phyloP scores from a whole-genome alignment of 2,113 vertebrate genomes.

The Myanophis thanlyinensis region DNA sequence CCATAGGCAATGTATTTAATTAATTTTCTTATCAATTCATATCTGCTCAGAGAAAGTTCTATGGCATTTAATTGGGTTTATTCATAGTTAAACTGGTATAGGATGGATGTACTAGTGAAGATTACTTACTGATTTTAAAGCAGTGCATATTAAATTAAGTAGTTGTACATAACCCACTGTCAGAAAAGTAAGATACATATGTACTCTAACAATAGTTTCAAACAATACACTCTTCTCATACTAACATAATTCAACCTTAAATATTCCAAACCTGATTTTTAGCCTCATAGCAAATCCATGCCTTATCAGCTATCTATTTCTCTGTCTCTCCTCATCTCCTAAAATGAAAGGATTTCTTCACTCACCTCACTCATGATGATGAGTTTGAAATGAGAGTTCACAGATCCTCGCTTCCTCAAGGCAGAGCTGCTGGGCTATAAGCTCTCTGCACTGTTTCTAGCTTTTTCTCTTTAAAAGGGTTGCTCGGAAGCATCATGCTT shows the following conservation, averaged over 20 bases:
- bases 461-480: conserved; percentile 69
- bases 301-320: background rate
- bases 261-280: background rate
- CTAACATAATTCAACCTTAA: background rate
- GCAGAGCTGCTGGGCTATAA: conserved; percentile 24
- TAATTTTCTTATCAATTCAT: background rate
- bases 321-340: background rate
- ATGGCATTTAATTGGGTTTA: background rate
- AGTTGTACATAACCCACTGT: accelerated
- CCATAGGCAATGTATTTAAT: accelerated
- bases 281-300: background rate
- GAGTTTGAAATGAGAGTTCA: conserved; percentile 27
- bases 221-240: background rate
- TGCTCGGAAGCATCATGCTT: conserved; percentile 60
- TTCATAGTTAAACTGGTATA: background rate
- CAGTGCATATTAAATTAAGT: background rate
- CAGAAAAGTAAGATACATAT: background rate
- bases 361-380: conserved; percentile 77
- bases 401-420: conserved; percentile 34
- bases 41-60: background rate
- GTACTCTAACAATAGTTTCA: background rate
- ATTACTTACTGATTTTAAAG: background rate
- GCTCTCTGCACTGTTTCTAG: conserved; percentile 37
- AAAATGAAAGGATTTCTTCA: conserved; percentile 23
- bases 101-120: background rate